These are phyloP conservation scores for Leuctra nigra DNA, from an alignment of 2,888 invertebrate genomes.

Conservation along the genomic window DNA sequence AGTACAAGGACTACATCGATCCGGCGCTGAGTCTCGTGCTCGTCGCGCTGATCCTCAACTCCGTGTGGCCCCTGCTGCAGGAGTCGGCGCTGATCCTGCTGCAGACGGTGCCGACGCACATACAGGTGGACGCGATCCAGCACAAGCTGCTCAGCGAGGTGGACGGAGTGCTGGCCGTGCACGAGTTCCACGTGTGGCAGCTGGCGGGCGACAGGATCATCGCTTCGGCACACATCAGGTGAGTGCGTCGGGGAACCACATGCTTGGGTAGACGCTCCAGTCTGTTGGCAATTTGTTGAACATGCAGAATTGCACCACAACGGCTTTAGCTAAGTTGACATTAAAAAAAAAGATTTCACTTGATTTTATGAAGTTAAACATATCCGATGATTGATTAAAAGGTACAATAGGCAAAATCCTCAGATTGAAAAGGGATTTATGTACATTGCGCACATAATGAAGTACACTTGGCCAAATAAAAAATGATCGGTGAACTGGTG, in stretches of 20 bases:
- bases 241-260: conserved; percentile 28
- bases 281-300: no score
- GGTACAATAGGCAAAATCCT: no score
- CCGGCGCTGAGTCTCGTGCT: conserved; percentile 88
- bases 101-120: conserved; percentile 98
- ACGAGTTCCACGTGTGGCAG: conserved; percentile 99
- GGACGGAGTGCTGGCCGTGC: conserved; percentile 91
- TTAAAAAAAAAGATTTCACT: no score
- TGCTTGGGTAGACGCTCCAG: no score
- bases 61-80: conserved; percentile 86
- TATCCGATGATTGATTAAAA: no score
- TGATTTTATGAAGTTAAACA: no score
- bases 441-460: no score
- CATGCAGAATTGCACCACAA: no score
- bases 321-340: no score
- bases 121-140: conserved; percentile 90
- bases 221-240: conserved; percentile 94
- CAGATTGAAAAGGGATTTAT: no score
- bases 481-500: no score
- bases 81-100: conserved; percentile 92
- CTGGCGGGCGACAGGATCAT: conserved; percentile 94
- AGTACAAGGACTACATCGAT: conserved; percentile 74
- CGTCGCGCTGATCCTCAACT: conserved; percentile 77
- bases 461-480: no score
- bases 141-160: conserved; percentile 80